Percentiles rank a stretch among this genome's conserved stretches.
Evolutionary conservation across 2,888 invertebrate species (phyloP).

Genomic region (Diabrotica balteata): DNA sequence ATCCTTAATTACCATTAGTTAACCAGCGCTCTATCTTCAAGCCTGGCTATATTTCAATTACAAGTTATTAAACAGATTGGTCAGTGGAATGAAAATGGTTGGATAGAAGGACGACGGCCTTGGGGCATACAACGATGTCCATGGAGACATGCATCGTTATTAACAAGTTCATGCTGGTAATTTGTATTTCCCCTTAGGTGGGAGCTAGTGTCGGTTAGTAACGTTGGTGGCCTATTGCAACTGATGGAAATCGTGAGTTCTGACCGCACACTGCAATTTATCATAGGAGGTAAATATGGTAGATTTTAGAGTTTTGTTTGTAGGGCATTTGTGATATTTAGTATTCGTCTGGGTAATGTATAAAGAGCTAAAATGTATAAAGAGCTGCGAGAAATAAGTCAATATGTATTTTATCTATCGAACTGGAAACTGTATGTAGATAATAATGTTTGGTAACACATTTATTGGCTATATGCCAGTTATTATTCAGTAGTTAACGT

Average conservation of each 20-base stretch:
- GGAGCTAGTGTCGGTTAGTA: not conserved
- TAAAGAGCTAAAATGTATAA: no score
- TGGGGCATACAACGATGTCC: constrained; percentile 5
- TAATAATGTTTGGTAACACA: no score
- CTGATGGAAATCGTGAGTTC: not conserved
- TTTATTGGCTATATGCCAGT: no score
- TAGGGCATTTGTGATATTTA: no score
- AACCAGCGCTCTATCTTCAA: constrained; percentile 8
- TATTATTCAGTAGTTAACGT: no score
- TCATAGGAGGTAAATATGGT: not conserved
- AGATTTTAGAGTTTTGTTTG: no score
- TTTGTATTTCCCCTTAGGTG: constrained; percentile 9
- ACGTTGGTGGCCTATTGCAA: not conserved
- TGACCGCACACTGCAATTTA: not conserved
- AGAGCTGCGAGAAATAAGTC: no score
- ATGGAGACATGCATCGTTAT: not conserved
- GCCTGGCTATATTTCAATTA: constrained; percentile 13
- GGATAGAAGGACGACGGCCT: constrained; percentile 2
- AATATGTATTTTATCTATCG: no score
- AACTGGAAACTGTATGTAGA: no score
- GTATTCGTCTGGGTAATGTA: no score
- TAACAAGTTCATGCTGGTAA: constrained; percentile 7
- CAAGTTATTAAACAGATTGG: constrained; percentile 14
- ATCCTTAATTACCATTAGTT: not conserved
- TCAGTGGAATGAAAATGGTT: constrained; percentile 6